Percentiles rank a stretch among this genome's conserved stretches.
Conservation (phyloP, 2,113 vertebrate genomes). For the Rhipidura dahli region DNA sequence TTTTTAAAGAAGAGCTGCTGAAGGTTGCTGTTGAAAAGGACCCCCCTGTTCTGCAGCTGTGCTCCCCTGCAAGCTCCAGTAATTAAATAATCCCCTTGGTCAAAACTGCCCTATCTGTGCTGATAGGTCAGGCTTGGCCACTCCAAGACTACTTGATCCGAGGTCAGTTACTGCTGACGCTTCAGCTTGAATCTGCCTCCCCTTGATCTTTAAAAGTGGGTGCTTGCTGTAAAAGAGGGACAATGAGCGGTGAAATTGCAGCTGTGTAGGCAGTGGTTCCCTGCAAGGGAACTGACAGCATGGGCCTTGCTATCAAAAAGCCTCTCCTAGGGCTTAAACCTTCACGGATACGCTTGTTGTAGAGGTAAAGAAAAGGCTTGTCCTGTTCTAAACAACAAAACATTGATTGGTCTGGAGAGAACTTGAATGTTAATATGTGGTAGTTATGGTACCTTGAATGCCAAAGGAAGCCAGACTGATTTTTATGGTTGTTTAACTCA, state of each 20-base stretch:
- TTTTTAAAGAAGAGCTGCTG: neutral
- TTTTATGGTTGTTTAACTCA: neutral
- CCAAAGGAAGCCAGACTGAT: neutral
- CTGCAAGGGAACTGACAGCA: neutral
- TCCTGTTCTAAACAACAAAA: neutral
- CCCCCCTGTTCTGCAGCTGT: fast-evolving
- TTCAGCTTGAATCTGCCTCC: neutral
- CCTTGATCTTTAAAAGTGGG: neutral
- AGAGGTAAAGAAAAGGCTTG: neutral
- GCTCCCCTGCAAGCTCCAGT: neutral
- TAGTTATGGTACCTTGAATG: neutral
- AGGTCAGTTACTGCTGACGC: neutral
- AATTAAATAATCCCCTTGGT: neutral
- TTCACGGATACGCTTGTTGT: neutral
- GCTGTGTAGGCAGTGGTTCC: fast-evolving
- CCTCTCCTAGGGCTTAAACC: neutral
- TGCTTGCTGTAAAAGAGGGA: neutral
- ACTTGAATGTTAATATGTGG: neutral
- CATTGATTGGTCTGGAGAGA: neutral
- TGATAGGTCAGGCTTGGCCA: fast-evolving
- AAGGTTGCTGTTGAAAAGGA: neutral
- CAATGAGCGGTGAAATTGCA: fast-evolving
- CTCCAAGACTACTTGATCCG: neutral
- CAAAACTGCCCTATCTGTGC: fast-evolving
- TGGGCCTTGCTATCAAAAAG: neutral